Base-by-base conservation (phyloP, 1,140 invertebrate genomes). In the Bacillus rossius region DNA sequence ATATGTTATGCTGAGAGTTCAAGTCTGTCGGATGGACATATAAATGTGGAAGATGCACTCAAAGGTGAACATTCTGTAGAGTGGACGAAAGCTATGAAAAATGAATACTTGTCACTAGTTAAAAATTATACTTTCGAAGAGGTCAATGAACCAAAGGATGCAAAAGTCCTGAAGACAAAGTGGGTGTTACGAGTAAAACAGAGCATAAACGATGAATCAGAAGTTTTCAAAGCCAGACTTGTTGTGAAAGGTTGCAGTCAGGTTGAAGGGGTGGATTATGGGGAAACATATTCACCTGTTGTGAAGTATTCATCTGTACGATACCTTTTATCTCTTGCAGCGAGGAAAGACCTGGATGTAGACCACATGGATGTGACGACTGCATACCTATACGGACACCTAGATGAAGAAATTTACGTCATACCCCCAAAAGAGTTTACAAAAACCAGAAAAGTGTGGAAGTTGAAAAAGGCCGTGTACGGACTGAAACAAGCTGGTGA, bases 351-450 rank as follows among this genome's bases (percentile, higher is more conserved):
- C 20, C 37, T 61, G 3, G 19, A 61, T 7, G 41, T 60, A 2
- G 49, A 54, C 41, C 57, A 66, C 29, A 57, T 62, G 19, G 64
- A 65, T 50, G 56, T 65, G 2, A 40, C 58, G 0, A 62, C 65
- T 4, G 60, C 70, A 8, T 70, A 61, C 59, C 37, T 70, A 0
- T 58, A 68, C 57, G 69, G 65, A 2, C 37, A 61, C 14, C 38
- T 70, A 45, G 37, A 64, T 1, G 66, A 70, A 57, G 59, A 65
- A 17, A 58, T 68, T 13, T 66, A 52, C 25, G 65, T 71, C 58
- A 48, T 61, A n/a, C 55, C 57, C 54, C 68, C 65, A 0, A 53
- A 57, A 47, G 61, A 61, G 8, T 65, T 58, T 41, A 34, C 34
- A 17, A 51, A 51, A 14, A 3, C 42, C 16, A 22, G 42, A 45